Evolutionary conservation across 2,888 invertebrate species (phyloP), one percentile per base, ranked within the genome.

Genomic region (Epistrophe eligans): DNA sequence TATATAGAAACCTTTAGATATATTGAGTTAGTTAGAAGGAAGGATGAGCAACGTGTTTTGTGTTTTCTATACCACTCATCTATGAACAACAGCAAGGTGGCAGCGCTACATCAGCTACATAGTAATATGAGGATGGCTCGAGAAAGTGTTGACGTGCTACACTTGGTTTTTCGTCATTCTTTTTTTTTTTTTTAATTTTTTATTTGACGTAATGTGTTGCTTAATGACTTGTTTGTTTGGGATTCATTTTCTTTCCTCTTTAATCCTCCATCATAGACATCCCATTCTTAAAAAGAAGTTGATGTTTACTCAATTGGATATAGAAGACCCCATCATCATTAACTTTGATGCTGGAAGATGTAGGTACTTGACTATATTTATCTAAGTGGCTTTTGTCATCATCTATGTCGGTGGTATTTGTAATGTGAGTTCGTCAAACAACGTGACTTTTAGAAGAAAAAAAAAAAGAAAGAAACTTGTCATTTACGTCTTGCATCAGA

Each of bases 121-220:
- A 4, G 40, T 73, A 58, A 48, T 71, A 55, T 73, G 67, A 57
- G 73, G 77, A 70, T 79, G 79, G 74, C 82, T 82, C 74, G 74
- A 52, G 87, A 83, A 87, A 87, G 87, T 83, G 83, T 87, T 79
- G 87, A 87, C 83, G 82, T 74, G 79, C 82, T 71, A 79, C 79
- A 79, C 82, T 79, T 62, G 82, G 73, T 62, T 79, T 24, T 82
- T 79, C 70, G 62, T 85, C 24, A 24, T 67, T 64, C 74, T 73
- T 77, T 77, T 62, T 17, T 17, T 35, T 7, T 19, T 24, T 19
- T 9, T 24, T 40, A 1, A 24, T 24, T 24, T 60, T 19, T 40
- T 43, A 15, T 55, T 70, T 70, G 55, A 70, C 24, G 24, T 70
- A 28, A 60, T 70, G 74, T 76, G 73, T 77, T 77, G 60, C 79